These are phyloP conservation scores for Procambarus clarkii DNA, from an alignment of 1,140 invertebrate genomes.

Conservation along the genomic window DNA sequence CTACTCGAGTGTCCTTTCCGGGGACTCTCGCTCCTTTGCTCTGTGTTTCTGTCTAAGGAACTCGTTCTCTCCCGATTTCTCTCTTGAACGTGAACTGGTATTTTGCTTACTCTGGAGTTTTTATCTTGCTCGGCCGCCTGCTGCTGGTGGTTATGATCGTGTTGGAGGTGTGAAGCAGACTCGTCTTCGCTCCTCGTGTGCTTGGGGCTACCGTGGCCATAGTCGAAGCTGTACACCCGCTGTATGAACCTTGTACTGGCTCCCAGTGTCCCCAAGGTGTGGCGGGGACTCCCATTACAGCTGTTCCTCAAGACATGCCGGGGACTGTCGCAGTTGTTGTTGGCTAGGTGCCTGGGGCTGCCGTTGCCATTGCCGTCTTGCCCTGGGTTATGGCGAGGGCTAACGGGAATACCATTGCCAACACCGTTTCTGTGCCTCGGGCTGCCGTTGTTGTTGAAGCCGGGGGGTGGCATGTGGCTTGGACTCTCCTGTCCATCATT, in stretches of 20 bases:
- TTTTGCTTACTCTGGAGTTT: slow-evolving; percentile 14
- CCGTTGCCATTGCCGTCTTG: slow-evolving; percentile 34
- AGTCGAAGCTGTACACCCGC: slow-evolving; percentile 60
- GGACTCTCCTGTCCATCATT: slow-evolving; percentile 32
- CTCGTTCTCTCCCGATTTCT: slow-evolving; percentile 33
- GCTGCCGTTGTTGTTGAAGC: slow-evolving; percentile 57
- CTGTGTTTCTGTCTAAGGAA: slow-evolving; percentile 24
- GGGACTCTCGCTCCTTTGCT: slow-evolving; percentile 5
- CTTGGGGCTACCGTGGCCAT: slow-evolving; percentile 49
- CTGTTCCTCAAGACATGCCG: slow-evolving; percentile 24
- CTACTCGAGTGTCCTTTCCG: slow-evolving; percentile 10
- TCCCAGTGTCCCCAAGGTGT: neutral
- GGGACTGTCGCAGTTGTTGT: slow-evolving; percentile 10
- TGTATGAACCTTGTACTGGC: slow-evolving; percentile 43
- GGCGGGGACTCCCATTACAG: slow-evolving; percentile 29
- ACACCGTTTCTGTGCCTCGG: slow-evolving; percentile 51
- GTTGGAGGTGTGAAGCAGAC: neutral
- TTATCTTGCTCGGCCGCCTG: neutral
- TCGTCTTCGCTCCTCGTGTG: slow-evolving; percentile 45
- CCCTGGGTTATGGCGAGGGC: slow-evolving; percentile 9
- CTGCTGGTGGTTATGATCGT: slow-evolving; percentile 25
- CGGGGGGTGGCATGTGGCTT: neutral
- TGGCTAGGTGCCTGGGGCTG: neutral
- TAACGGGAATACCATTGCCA: slow-evolving; percentile 33
- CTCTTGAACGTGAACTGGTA: slow-evolving; percentile 54